Conservation (phyloP, 2,888 invertebrate genomes). For the Cephonodes hylas region DNA sequence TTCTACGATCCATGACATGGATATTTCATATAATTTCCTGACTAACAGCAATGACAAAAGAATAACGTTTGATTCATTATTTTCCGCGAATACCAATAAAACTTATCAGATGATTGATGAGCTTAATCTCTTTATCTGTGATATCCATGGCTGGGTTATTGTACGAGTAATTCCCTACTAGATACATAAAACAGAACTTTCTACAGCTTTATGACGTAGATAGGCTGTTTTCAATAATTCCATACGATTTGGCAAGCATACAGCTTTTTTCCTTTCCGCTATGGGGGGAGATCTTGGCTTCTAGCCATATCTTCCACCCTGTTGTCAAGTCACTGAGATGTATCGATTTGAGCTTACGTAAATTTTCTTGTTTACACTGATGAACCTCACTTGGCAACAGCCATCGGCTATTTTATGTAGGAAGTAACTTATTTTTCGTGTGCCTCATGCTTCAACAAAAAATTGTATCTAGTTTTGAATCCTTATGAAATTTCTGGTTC, state of each 20-base stretch:
- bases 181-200: neutral
- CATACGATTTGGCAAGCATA: neutral
- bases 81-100: too few relatives aligned
- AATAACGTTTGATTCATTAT: too few relatives aligned
- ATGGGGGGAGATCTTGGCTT: neutral
- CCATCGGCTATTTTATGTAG: neutral
- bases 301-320: neutral
- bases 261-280: neutral
- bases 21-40: too few relatives aligned
- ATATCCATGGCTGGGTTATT: neutral
- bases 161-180: neutral
- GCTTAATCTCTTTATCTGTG: neutral
- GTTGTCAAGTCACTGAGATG: neutral
- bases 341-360: neutral
- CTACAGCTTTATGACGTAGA: neutral
- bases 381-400: neutral
- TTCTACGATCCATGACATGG: too few relatives aligned
- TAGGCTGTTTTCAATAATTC: neutral
- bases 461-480: too few relatives aligned
- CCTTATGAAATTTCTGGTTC: too few relatives aligned
- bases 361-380: neutral
- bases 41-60: too few relatives aligned
- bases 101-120: neutral
- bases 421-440: neutral
- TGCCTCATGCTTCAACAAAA: slow-evolving; percentile 5